Evolutionary conservation across 2,888 invertebrate genomes (phyloP), one percentile per base, ranked within the genome.

Genomic region (Hyppa rectilinea): DNA sequence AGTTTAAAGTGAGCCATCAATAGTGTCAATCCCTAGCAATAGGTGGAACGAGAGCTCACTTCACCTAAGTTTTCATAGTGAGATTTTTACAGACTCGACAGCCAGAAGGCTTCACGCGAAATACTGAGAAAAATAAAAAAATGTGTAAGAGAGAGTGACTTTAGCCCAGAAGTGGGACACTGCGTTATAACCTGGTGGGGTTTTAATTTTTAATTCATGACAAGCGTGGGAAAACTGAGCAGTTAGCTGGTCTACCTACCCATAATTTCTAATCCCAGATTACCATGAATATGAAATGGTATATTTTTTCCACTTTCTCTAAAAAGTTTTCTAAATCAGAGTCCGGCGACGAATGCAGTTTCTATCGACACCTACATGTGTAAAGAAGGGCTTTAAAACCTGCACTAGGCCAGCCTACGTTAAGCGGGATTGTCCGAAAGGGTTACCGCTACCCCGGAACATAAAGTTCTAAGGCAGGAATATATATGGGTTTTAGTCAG

Each of bases 241-340:
- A 43, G 17, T 63, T 17, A 47, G 3, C 38, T 20, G 12, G 23
- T 26, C n/a, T 38, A 12, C 45, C 40, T 31, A 40, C 12, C n/a
- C 10, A 52, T 62, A 52, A 23, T 81, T 81, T 78, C 78, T 76
- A 75, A 64, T 75, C 81, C 69, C 45, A 50, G 56, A 70, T 80
- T 66, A 65, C n/a, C 52, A 65, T 71, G 43, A 68, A 61, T 71
- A 61, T 38, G 43, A 59, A 58, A 59, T 65, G 50, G 23, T 34
- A 65, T 68, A 80, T 49, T 63, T 80, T 71, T 69, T 69, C 61
- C 61, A 66, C 81, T 83, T 81, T 80, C 71, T 55, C 65, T 62
- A 17, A 52, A 75, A 49, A 60, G 55, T 78, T 78, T 78, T 81
- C 78, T 81, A 64, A 63, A 63, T 76, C 14, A 20, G 20, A 36